A percentile compares a stretch with the other conserved stretches of the same genome.
Evolutionary conservation across 2,797 vertebrate genomes (phyloP).

Genomic region (Lateolabrax maculatus): DNA sequence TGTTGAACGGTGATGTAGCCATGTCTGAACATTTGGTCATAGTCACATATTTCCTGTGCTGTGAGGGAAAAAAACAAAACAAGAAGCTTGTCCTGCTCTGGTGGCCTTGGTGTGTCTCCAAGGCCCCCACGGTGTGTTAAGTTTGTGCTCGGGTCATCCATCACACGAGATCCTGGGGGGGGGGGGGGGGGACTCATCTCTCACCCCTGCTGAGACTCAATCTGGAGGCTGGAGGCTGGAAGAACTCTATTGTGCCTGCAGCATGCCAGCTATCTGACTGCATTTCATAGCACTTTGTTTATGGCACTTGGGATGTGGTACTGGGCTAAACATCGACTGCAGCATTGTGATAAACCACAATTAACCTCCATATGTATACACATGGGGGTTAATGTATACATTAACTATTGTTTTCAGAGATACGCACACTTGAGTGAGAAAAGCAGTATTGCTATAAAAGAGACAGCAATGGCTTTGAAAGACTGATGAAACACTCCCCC

Average conservation of each 20-base stretch:
- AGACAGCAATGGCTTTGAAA: constrained; percentile 36
- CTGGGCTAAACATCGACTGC: constrained; percentile 24
- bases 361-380: constrained; percentile 5
- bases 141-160: constrained; percentile 71
- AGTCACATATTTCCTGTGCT: constrained; percentile 51
- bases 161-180: constrained; percentile 69
- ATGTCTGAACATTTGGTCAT: constrained; percentile 61
- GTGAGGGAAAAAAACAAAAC: constrained; percentile 9
- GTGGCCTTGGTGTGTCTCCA: constrained; percentile 78
- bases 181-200: constrained; percentile 69
- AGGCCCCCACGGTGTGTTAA: constrained; percentile 72
- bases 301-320: constrained; percentile 1
- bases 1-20: constrained; percentile 14
- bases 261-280: constrained; percentile 49
- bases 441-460: background rate
- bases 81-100: constrained; percentile 54
- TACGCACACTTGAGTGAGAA: background rate
- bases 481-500: constrained; percentile 28
- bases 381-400: background rate
- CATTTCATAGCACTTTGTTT: constrained; percentile 43
- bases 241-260: constrained; percentile 72
- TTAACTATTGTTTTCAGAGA: background rate
- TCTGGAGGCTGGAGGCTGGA: constrained; percentile 81
- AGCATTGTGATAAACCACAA: constrained; percentile 4
- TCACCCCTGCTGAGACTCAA: constrained; percentile 84